These are phyloP conservation scores for Cataglyphis albicans DNA, from an alignment of 2,888 invertebrate species.

Conservation along the genomic window DNA sequence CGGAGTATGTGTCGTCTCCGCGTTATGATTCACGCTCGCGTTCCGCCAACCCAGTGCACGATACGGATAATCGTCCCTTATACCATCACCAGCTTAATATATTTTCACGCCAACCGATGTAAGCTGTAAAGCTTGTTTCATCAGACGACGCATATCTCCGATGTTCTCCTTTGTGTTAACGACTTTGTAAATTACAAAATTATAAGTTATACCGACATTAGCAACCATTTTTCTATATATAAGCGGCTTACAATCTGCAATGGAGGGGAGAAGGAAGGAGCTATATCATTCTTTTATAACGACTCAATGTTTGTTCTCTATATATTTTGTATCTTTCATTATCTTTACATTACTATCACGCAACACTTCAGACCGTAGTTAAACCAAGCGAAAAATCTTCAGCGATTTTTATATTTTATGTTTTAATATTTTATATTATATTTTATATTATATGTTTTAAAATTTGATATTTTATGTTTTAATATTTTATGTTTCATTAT, in stretches of 20 bases:
- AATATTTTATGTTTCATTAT: too few species aligned
- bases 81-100: constrained; percentile 48
- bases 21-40: constrained; percentile 58
- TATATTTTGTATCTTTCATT: constrained; percentile 12
- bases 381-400: background rate
- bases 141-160: constrained; percentile 58
- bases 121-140: constrained; percentile 57
- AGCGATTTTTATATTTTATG: background rate
- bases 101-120: constrained; percentile 48
- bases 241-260: constrained; percentile 17
- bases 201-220: constrained; percentile 28
- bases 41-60: constrained; percentile 48
- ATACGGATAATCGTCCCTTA: constrained; percentile 44
- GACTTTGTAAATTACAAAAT: constrained; percentile 61
- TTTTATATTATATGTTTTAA: too few species aligned
- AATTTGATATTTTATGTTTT: too few species aligned
- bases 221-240: constrained; percentile 47
- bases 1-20: constrained; percentile 12
- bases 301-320: constrained; percentile 14
- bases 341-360: background rate
- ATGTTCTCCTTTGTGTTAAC: constrained; percentile 66
- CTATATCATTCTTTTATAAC: constrained; percentile 35
- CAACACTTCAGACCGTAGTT: background rate
- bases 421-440: too few species aligned
- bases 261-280: background rate